These are phyloP conservation scores for Ateles fusciceps DNA, from an alignment of 2,797 vertebrate species.

Conservation along the genomic window DNA sequence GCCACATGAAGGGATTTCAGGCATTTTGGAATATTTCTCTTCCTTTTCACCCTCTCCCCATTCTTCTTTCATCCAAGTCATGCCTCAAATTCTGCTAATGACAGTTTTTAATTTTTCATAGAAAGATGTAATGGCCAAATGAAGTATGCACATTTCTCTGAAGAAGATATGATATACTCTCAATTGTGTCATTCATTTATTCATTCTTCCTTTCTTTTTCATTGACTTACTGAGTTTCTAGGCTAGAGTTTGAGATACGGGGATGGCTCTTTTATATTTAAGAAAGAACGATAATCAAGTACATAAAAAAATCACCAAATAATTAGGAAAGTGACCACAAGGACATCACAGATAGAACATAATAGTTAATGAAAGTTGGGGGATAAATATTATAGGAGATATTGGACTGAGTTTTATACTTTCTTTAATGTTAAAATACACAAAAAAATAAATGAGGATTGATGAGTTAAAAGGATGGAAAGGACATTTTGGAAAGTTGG, in stretches of 20 bases:
- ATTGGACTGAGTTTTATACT: not conserved
- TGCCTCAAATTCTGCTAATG: not conserved
- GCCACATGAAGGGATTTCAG: not conserved
- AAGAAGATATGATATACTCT: not conserved
- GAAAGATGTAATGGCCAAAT: not conserved
- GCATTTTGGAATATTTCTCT: not conserved
- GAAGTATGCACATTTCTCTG: not conserved
- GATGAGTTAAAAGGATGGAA: not conserved
- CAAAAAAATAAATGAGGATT: not conserved
- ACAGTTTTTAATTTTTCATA: not conserved
- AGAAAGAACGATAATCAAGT: not conserved
- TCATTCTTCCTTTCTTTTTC: not conserved
- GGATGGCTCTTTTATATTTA: not conserved
- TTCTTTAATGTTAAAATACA: not conserved
- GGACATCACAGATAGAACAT: not conserved
- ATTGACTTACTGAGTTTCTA: not conserved
- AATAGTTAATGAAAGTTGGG: fast-evolving
- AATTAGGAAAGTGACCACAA: not conserved
- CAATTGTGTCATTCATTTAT: not conserved
- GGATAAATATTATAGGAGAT: not conserved
- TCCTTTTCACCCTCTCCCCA: not conserved
- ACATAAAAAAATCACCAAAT: not conserved
- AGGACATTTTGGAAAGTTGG: not conserved
- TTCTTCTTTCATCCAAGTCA: not conserved
- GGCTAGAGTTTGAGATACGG: not conserved